Evolutionary conservation across 2,888 invertebrate species (phyloP), one percentile per base, ranked within the genome.

Genomic region (Trissolcus japonicus): DNA sequence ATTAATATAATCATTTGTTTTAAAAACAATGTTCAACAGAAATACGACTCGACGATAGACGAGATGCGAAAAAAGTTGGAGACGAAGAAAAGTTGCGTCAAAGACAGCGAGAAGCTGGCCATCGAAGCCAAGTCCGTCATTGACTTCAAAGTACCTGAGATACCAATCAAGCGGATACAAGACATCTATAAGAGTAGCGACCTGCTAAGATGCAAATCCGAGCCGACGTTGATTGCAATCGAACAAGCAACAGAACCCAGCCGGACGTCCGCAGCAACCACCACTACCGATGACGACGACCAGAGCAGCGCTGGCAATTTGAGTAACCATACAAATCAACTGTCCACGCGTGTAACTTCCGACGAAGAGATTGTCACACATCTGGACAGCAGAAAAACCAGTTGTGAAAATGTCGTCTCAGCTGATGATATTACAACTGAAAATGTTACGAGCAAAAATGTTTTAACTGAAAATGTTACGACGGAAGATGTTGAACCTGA

Each of bases 51-150:
- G 25, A 88, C 87, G 4, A 89, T 89, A 29, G 81, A 86, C 48
- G 88, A 89, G 76, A 89, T 89, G 89, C 85, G 87, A 0, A 87
- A 86, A 50, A 88, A 88, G 72, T 75, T 89, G 65, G 88, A 88
- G 61, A 82, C 83, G 13, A 87, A 84, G 61, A 87, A 83, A 69
- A 82, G 76, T 19, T 66, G 73, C 16, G 76, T 79, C 14, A 89
- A 85, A 76, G 85, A 87, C 46, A 81, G 51, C 50, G 87, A 86
- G 7, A 88, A 86, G 57, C 79, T 88, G 40, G 87, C 87, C 1
- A 87, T 88, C 65, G 89, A 89, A 73, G 85, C 86, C 1, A 86
- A 82, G 74, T 85, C 86, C 4, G 82, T 88, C 4, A 84, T 84
- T 9, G 86, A 89, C 55, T 88, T 86, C 61, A 88, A 87, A 84